These are phyloP conservation scores for Scelioninae gen. 1 DNA, from an alignment of 2,888 invertebrate genomes.

Conservation along the genomic window DNA sequence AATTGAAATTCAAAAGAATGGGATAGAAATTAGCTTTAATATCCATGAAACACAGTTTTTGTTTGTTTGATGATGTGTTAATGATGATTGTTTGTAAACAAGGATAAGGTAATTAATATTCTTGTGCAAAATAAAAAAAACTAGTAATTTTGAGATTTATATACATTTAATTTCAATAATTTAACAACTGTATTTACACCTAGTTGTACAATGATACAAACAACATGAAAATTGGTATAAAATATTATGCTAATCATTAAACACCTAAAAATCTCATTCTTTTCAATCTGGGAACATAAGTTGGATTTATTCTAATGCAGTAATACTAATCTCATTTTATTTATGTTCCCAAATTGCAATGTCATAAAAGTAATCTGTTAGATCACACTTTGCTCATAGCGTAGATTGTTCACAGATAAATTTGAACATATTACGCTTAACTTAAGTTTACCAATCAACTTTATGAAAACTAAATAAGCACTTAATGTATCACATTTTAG, in stretches of 20 bases:
- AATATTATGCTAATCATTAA: background rate
- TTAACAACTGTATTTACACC: slow-evolving; percentile 44
- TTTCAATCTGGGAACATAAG: slow-evolving; percentile 10
- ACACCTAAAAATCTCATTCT: background rate
- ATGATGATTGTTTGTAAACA: background rate
- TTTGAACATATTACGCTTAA: slow-evolving; percentile 39
- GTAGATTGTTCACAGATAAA: slow-evolving; percentile 66
- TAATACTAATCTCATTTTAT: background rate
- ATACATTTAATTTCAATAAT: slow-evolving; percentile 46
- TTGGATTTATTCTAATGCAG: slow-evolving; percentile 2
- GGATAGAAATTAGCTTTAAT: too few relatives aligned
- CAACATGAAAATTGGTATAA: slow-evolving; percentile 6
- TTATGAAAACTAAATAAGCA: slow-evolving; percentile 39
- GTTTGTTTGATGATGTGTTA: background rate
- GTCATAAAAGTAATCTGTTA: slow-evolving; percentile 4
- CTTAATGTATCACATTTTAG: slow-evolving; percentile 62
- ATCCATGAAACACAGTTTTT: background rate
- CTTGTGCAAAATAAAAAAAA: slow-evolving; percentile 12
- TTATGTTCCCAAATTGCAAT: slow-evolving; percentile 18
- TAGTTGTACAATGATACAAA: slow-evolving; percentile 6
- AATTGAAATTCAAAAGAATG: too few relatives aligned
- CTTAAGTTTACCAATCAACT: slow-evolving; percentile 35
- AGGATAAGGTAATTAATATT: slow-evolving; percentile 15
- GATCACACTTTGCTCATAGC: slow-evolving; percentile 24
- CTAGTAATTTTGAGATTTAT: slow-evolving; percentile 14